Conservation (phyloP, 2,113 vertebrate species). For the Geococcyx californianus region DNA sequence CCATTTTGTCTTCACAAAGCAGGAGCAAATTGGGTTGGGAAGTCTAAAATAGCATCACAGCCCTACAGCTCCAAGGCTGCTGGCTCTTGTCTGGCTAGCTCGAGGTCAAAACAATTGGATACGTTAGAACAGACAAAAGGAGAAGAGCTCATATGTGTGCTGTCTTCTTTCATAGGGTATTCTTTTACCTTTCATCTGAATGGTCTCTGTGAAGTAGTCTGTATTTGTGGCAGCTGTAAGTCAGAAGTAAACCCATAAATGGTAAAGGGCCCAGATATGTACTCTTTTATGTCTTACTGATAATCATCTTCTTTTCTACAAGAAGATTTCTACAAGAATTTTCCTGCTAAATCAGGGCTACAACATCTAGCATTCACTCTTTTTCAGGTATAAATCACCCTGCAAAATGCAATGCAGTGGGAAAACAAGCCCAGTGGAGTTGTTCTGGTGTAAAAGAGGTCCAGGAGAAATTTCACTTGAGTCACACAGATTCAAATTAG, state of each 20-base stretch:
- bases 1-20: background rate
- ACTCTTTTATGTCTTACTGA: background rate
- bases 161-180: background rate
- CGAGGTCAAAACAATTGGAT: background rate
- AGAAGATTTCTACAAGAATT: background rate
- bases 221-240: background rate
- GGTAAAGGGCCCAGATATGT: background rate
- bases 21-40: background rate
- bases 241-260: background rate
- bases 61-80: background rate
- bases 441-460: background rate
- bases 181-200: background rate
- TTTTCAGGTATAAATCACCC: background rate
- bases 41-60: background rate
- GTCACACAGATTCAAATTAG: background rate
- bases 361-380: background rate
- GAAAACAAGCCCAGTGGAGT: background rate
- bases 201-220: background rate
- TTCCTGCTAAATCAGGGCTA: background rate
- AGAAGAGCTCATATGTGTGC: background rate
- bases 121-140: background rate
- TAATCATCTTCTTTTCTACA: background rate
- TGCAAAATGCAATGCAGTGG: background rate
- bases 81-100: background rate
- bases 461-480: background rate